A percentile compares a stretch with the other conserved stretches of the same genome.
Evolutionary conservation across 2,113 vertebrate genomes (phyloP).

Genomic region (Smithornis capensis): DNA sequence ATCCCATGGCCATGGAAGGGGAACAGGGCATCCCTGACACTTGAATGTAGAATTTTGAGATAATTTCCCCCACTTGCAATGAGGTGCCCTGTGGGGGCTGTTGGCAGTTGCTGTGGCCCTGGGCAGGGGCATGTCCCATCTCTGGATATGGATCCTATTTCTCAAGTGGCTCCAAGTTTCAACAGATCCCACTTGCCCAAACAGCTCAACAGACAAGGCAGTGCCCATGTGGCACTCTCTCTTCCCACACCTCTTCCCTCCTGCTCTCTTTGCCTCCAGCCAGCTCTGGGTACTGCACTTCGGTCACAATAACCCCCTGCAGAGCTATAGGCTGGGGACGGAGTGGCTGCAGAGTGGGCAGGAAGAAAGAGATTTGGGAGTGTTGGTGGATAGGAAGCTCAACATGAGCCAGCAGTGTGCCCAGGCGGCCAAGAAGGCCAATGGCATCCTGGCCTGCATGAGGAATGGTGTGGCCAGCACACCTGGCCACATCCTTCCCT

Average conservation of each 20-base stretch:
- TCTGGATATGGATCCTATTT: neutral
- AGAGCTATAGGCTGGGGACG: too few species aligned
- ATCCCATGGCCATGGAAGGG: fast-evolving
- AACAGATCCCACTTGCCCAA: neutral
- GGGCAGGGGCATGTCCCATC: neutral
- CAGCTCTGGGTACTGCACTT: too few species aligned
- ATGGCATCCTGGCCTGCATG: too few species aligned
- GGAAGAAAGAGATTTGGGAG: too few species aligned
- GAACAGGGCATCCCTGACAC: neutral
- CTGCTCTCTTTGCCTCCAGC: neutral
- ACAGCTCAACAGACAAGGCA: neutral
- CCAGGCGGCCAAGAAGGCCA: too few species aligned
- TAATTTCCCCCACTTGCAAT: fast-evolving
- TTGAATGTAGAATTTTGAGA: neutral
- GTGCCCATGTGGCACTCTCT: fast-evolving
- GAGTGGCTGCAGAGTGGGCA: too few species aligned
- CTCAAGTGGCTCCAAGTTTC: neutral
- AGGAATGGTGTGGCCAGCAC: too few species aligned
- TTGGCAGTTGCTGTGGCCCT: neutral
- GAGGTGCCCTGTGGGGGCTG: neutral
- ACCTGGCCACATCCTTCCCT: too few species aligned
- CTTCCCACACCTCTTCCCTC: neutral
- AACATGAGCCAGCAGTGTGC: too few species aligned
- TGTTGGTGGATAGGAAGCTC: too few species aligned
- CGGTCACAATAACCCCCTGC: too few species aligned